Evolutionary conservation across 2,888 invertebrate genomes (phyloP), one percentile per base, ranked within the genome.

Genomic region (Drosophila algonquin): DNA sequence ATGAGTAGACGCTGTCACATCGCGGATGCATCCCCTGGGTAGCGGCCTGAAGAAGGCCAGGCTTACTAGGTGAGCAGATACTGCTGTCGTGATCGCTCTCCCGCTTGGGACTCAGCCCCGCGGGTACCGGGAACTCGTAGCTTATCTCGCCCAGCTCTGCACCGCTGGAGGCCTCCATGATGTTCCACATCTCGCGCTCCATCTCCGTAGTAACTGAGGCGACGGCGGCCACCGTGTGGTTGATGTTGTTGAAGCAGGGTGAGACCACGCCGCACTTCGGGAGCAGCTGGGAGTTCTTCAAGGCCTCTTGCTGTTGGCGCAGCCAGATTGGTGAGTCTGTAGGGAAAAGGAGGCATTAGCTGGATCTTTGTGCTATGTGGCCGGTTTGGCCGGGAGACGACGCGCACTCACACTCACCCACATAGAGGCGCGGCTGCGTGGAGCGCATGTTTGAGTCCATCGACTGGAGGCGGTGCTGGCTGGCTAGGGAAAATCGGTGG

Each of bases 271-370:
- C 88, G 51, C 90, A 87, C 63, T 89, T 90, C 27, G 87, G 81
- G 44, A 82, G 53, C 35, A 89, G 72, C 57, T 90, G 90, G 0
- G 86, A 73, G 64, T 74, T 87, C 77, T 91, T 91, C 1, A 90
- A 71, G 10, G 88, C 82, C 64, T 91, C 90, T 70, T 92, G 92
- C 67, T 91, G 91, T 86, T 94, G 94, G 0, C 94, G 92, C 54
- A 94, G 84, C 94, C 94, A 94, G 21, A 94, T 93, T 1, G 94
- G 94, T 3, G 94, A 94, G 84, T 94, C 93, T 74, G 92, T 2
- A 45, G 27, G 5, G 18, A 14, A 51, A 30, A 21, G 10, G 48
- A 35, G 24, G 48, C 46, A 69, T 67, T 61, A 77, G 60, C 59
- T 60, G 58, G 12, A 64, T 40, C 40, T 40, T 40, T 40, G 52